These are phyloP conservation scores for Electrona antarctica DNA, from an alignment of 2,113 vertebrate genomes.

Conservation along the genomic window DNA sequence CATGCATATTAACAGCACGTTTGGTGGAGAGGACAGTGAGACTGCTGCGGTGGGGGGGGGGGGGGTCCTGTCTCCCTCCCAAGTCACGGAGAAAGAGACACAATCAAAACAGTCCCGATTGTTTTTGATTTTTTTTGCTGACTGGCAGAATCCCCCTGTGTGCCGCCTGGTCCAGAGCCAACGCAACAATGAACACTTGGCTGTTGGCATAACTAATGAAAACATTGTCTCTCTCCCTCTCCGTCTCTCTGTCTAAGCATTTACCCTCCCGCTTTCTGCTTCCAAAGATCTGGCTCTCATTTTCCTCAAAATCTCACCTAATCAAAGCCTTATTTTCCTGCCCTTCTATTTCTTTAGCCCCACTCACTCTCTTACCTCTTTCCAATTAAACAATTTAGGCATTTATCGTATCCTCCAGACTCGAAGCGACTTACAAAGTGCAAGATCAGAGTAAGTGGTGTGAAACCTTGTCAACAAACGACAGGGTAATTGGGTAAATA, in stretches of 20 bases:
- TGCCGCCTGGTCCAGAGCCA: slow-evolving; percentile 43
- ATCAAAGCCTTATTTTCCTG: not conserved
- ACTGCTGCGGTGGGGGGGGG: not conserved
- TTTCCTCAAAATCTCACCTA: not conserved
- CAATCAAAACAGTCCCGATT: slow-evolving; percentile 45
- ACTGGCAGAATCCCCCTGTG: slow-evolving; percentile 33
- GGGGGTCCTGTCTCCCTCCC: not conserved
- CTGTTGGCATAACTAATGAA: slow-evolving; percentile 66
- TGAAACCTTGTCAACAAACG: too few species aligned
- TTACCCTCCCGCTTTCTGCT: slow-evolving; percentile 13
- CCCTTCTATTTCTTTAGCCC: not conserved
- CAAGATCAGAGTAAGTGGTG: too few species aligned
- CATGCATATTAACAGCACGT: not conserved
- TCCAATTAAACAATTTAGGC: too few species aligned
- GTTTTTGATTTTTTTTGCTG: slow-evolving; percentile 54
- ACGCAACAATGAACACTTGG: slow-evolving; percentile 51
- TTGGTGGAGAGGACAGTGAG: too few species aligned
- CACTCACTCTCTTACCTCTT: not conserved
- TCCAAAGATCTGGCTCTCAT: not conserved
- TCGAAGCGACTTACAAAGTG: too few species aligned
- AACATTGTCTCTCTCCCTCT: slow-evolving; percentile 50
- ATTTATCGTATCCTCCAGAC: too few species aligned
- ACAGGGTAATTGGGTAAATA: too few species aligned
- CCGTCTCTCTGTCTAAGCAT: not conserved
- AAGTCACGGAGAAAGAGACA: slow-evolving; percentile 25